Conservation (phyloP, 2,113 vertebrate species). For the Bos javanicus region DNA sequence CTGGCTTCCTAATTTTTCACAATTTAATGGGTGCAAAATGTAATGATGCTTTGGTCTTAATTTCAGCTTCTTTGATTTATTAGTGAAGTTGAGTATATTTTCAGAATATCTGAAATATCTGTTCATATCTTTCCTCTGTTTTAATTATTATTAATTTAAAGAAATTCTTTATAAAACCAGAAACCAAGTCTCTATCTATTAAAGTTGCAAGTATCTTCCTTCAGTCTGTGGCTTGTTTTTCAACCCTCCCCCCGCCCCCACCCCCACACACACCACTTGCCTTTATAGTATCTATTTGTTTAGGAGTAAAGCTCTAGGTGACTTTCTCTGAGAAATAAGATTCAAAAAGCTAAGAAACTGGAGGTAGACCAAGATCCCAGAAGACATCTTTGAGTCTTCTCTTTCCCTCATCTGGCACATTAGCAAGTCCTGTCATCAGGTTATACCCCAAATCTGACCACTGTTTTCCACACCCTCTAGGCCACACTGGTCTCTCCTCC, state of each 20-base stretch:
- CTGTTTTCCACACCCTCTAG: background rate
- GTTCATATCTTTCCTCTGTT: background rate
- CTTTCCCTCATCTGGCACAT: background rate
- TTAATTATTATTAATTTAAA: background rate
- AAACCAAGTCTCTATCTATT: background rate
- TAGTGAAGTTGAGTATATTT: background rate
- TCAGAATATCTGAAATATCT: background rate
- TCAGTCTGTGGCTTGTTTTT: background rate
- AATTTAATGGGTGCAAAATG: background rate
- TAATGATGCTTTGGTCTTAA: background rate
- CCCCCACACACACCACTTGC: background rate
- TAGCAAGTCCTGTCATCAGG: background rate
- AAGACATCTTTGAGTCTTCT: background rate
- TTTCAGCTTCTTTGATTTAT: background rate
- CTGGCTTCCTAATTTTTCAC: background rate
- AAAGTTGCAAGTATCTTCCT: background rate
- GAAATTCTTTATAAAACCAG: background rate
- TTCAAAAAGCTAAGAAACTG: background rate
- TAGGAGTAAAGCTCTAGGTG: background rate
- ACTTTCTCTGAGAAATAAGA: background rate
- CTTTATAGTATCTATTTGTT: background rate
- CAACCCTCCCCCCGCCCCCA: fast-evolving
- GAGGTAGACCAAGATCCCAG: background rate
- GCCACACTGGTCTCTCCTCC: background rate
- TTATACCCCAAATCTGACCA: background rate